Base-by-base conservation (phyloP, 2,888 invertebrate species). In the Mesorhabditis spiculigera region DNA sequence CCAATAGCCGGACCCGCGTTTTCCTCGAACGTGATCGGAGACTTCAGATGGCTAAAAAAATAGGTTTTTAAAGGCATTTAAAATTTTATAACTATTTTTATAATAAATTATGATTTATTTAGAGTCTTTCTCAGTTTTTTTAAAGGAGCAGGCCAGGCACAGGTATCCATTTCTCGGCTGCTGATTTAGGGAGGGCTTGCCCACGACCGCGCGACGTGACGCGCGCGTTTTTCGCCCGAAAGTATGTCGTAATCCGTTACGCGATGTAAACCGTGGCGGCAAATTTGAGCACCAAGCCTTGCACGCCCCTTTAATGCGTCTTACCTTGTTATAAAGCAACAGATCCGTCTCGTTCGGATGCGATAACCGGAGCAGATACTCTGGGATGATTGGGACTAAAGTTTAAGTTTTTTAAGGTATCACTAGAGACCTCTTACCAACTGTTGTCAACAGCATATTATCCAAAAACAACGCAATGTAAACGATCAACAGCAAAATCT, bases 381-480 rank as follows among this genome's bases (percentile, higher is more conserved):
- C 95, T 78, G 98, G 97, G 84, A 98, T 95, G 85, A 98, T 98
- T 71, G 98, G 98, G 81, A 98, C 97, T 97, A 90, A 5, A 89
- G 77, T 41, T 28, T 6, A 43, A 50, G 16, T 2, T 2, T 1
- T 50, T 50, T 50, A 50, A 50, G 58, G n/a, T 50, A 50, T 10
- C 58, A 13, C 10, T 50, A 50, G n/a, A 50, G 3, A 50, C 58
- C 58, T 50, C 3, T 50, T 88, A 96, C 98, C 98, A 80, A 98
- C 95, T 78, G 95, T 95, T 79, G 98, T 98, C 74, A 98, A 91
- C 81, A 98, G 91, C 97, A 98, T 98, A 89, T 98, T 98, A 90
- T 98, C 98, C 84, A 98, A 90, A 74, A 98, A 91, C 76, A 98
- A 90, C 42, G 98, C 97, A 78, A 98, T 93, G 87, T 96, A 97